Base-by-base conservation (phyloP, 2,888 invertebrate genomes). In the Volucella inanis region DNA sequence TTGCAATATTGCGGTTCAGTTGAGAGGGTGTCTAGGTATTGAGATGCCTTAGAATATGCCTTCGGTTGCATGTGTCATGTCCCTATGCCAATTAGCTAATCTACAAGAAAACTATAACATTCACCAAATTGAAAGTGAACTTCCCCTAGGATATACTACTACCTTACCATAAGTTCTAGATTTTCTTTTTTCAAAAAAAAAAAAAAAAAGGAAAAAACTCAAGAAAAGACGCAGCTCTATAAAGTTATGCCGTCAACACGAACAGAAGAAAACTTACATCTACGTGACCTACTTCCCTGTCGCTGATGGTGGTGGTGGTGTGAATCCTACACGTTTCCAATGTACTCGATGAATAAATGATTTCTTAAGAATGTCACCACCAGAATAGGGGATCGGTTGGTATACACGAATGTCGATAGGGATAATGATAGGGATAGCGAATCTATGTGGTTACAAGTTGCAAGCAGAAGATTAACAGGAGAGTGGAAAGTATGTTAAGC, bases 51-150 rank as follows among this genome's bases (percentile, higher is more conserved):
- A n/a, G 57, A 43, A 41, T 18, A 62, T 67, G 49, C 31, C 55
- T 15, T 18, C 18, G 77, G 47, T 14, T 72, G 77, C 65, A 72
- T 61, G 61, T 80, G 76, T 80, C 76, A 80, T 85, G 85, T 85
- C 71, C 80, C 62, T 52, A 61, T 77, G 80, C 80, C 85, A 85
- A 85, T 85, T 85, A 85, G 80, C 80, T 85, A 85, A 85, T 85
- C 71, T 76, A 72, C 50, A 61, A 49, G 64, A 77, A 83, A 72
- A 77, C 67, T 61, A 38, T 67, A 43, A 18, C 38, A 54, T 78
- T 79, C 49, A 47, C 47, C 57, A 84, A 84, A 84, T 84, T 84
- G 79, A 84, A 75, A 70, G 74, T 22, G 54, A 59, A 62, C 78
- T 59, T 70, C 47, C 59, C 47, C 31, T 59, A 79, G 52, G 72